Conservation (phyloP, 2,797 vertebrate species). For the Gallinago nigripennis region DNA sequence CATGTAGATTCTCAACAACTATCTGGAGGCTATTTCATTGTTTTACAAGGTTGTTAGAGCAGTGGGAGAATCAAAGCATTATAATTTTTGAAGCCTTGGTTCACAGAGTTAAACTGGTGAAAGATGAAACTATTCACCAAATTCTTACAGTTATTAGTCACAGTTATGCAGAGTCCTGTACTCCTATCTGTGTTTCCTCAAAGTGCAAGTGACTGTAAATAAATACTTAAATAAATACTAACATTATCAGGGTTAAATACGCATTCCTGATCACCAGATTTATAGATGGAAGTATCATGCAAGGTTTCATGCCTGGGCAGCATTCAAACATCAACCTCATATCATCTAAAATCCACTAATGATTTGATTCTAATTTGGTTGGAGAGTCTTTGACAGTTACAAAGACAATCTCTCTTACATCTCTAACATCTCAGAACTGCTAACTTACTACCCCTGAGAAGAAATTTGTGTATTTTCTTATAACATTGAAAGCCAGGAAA, state of each 20-base stretch:
- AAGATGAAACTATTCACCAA: neutral
- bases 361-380: neutral
- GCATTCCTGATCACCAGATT: neutral
- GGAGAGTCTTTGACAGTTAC: neutral
- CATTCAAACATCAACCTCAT: neutral
- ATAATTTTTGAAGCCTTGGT: neutral
- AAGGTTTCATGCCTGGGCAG: neutral
- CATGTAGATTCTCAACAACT: neutral
- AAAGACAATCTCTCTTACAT: neutral
- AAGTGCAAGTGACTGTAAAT: neutral
- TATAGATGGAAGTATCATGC: neutral
- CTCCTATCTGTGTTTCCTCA: neutral
- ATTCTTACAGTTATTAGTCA: neutral
- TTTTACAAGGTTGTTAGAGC: neutral
- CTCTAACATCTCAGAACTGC: neutral
- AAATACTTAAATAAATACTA: neutral
- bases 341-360: neutral
- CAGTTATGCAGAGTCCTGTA: neutral
- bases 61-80: neutral
- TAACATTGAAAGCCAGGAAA: rapidly evolving
- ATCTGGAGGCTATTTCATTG: neutral
- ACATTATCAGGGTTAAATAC: rapidly evolving
- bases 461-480: neutral
- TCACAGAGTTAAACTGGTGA: rapidly evolving
- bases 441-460: neutral